These are phyloP conservation scores for Drosophila pegasa DNA, from an alignment of 2,888 invertebrate species.

Conservation along the genomic window DNA sequence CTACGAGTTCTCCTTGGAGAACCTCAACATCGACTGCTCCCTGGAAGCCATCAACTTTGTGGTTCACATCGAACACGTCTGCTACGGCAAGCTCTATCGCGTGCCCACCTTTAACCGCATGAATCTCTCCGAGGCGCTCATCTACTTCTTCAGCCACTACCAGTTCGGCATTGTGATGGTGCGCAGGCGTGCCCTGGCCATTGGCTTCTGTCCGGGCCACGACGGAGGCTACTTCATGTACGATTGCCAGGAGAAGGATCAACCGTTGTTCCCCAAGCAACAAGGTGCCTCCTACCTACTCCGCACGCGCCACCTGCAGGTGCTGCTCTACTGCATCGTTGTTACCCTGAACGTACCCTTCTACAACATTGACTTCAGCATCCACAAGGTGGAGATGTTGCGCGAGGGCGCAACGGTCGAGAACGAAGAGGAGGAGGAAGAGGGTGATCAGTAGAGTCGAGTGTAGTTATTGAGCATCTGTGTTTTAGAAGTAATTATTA, in stretches of 20 bases:
- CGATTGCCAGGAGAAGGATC: constrained; percentile 88
- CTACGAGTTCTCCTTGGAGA: constrained; percentile 87
- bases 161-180: constrained; percentile 87
- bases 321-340: constrained; percentile 88
- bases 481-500: constrained; percentile 23
- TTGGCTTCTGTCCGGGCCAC: constrained; percentile 84
- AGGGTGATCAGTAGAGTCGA: constrained; percentile 1
- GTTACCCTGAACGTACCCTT: constrained; percentile 87
- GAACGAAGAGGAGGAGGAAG: constrained; percentile 64
- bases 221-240: constrained; percentile 88
- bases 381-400: constrained; percentile 84
- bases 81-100: constrained; percentile 88
- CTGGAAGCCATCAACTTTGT: constrained; percentile 87
- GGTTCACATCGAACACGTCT: constrained; percentile 86
- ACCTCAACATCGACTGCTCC: constrained; percentile 86
- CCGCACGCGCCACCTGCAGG: constrained; percentile 87
- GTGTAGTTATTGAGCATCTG: constrained; percentile 8
- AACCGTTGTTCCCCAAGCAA: constrained; percentile 87
- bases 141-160: constrained; percentile 87
- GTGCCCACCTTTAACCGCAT: constrained; percentile 85
- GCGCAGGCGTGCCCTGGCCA: constrained; percentile 86
- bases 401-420: constrained; percentile 64
- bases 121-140: constrained; percentile 88
- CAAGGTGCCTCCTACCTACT: constrained; percentile 87
- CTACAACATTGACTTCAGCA: constrained; percentile 86